Percentiles rank a stretch among this genome's conserved stretches.
Conservation (phyloP, 2,888 invertebrate genomes). For the Dolichomitus sp. region DNA sequence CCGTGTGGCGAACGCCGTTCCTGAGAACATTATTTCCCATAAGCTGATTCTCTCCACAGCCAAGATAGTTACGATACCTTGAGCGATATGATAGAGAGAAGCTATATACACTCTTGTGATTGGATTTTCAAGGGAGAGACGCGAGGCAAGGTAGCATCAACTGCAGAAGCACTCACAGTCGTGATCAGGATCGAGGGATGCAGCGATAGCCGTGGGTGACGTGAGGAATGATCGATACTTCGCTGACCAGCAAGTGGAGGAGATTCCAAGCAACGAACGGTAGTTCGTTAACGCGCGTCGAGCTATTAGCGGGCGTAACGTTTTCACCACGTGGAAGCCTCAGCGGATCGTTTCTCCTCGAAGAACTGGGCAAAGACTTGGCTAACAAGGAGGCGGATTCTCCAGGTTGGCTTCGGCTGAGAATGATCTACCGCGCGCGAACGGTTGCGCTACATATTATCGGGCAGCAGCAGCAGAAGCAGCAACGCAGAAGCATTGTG, state of each 20-base stretch:
- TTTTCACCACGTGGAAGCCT: conserved; percentile 67
- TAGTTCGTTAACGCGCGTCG: conserved; percentile 83
- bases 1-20: neutral
- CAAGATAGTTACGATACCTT: conserved; percentile 55
- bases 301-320: conserved; percentile 85
- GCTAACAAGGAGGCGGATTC: conserved; percentile 85
- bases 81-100: conserved; percentile 31
- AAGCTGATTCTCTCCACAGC: conserved; percentile 55
- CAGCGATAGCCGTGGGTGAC: conserved; percentile 60
- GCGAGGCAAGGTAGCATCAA: conserved; percentile 1
- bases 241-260: conserved; percentile 3
- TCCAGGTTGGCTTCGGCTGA: conserved; percentile 68
- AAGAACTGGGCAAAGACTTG: conserved; percentile 81
- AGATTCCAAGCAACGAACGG: conserved; percentile 72
- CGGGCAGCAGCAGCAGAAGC: conserved; percentile 40
- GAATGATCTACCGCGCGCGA: conserved; percentile 84
- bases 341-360: conserved; percentile 79
- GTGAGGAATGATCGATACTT: conserved; percentile 60
- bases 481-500: conserved; percentile 39
- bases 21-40: conserved; percentile 67
- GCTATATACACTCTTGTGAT: conserved; percentile 42
- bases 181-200: conserved; percentile 40
- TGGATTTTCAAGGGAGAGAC: conserved; percentile 55
- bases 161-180: neutral
- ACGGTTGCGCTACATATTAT: conserved; percentile 65